These are phyloP conservation scores for Camponotus fellah DNA, from an alignment of 2,888 invertebrate species.

Conservation along the genomic window DNA sequence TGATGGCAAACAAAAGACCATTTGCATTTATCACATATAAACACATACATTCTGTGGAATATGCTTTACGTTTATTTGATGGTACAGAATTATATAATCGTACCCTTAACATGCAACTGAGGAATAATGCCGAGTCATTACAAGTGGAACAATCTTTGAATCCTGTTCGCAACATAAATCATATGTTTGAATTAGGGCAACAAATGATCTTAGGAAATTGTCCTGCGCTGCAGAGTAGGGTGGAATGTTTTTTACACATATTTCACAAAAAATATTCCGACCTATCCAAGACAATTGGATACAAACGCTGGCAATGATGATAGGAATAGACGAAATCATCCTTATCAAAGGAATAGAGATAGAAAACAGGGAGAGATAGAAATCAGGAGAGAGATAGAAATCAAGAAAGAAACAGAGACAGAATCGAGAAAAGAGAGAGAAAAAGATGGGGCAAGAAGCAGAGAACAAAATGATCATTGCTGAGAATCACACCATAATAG, in stretches of 20 bases:
- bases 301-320: conserved; percentile 66
- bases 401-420: conserved; percentile 57
- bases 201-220: conserved; percentile 76
- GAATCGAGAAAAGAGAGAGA: conserved; percentile 66
- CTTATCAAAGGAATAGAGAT: conserved; percentile 72
- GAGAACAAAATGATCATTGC: conserved; percentile 64
- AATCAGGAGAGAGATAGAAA: conserved; percentile 62
- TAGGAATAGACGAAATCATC: conserved; percentile 71
- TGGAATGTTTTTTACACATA: conserved; percentile 63
- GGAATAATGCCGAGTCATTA: conserved; percentile 58
- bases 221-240: conserved; percentile 54
- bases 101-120: conserved; percentile 80
- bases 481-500: conserved; percentile 66
- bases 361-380: too few relatives aligned
- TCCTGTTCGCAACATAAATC: conserved; percentile 64
- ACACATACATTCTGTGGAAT: conserved; percentile 92
- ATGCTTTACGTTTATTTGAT: conserved; percentile 91
- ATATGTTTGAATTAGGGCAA: conserved; percentile 74
- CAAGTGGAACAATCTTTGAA: conserved; percentile 51
- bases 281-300: conserved; percentile 72
- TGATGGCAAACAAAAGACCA: conserved; percentile 90
- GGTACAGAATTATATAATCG: conserved; percentile 91
- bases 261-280: conserved; percentile 58
- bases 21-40: conserved; percentile 94
- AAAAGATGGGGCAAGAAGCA: conserved; percentile 59